Evolutionary conservation across 2,888 invertebrate genomes (phyloP).

Genomic region (Cynaeus angustus): DNA sequence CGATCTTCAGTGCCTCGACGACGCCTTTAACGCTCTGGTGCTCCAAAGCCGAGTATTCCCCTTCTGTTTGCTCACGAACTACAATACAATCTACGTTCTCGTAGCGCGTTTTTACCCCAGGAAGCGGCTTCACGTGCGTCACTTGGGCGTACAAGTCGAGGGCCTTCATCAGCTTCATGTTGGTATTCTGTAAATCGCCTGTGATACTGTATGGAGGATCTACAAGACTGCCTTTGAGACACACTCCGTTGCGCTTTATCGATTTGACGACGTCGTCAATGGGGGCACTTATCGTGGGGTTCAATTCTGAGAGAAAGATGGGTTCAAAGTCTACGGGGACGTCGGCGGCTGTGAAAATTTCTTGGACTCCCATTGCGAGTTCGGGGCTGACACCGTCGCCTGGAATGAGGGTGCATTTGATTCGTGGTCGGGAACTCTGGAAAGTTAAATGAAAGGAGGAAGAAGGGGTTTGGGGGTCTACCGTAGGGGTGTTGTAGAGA

Average conservation of each 20-base stretch:
- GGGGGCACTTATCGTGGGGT: slow-evolving; percentile 90
- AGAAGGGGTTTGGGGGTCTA: too few species aligned
- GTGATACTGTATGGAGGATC: slow-evolving; percentile 91
- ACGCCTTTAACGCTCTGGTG: slow-evolving; percentile 94
- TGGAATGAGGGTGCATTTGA: slow-evolving; percentile 94
- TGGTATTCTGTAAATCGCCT: slow-evolving; percentile 92
- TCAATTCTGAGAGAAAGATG: slow-evolving; percentile 93
- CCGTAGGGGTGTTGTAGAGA: too few species aligned
- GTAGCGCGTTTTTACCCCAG: slow-evolving; percentile 89
- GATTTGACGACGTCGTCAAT: slow-evolving; percentile 90
- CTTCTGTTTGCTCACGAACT: slow-evolving; percentile 98
- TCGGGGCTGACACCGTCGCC: slow-evolving; percentile 99
- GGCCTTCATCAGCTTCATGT: slow-evolving; percentile 91
- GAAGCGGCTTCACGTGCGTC: slow-evolving; percentile 94
- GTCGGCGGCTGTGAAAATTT: slow-evolving; percentile 92
- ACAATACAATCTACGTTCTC: slow-evolving; percentile 95
- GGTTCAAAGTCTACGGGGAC: slow-evolving; percentile 98
- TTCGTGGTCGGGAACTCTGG: too few species aligned
- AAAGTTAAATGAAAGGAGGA: too few species aligned
- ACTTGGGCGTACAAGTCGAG: slow-evolving; percentile 95
- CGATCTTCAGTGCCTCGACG: slow-evolving; percentile 97
- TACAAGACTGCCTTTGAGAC: slow-evolving; percentile 85
- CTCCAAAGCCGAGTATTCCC: slow-evolving; percentile 97
- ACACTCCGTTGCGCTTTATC: slow-evolving; percentile 88
- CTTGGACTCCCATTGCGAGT: slow-evolving; percentile 90